Evolutionary conservation across 2,888 invertebrate genomes (phyloP), one percentile per base, ranked within the genome.

Genomic region (Pollenia angustigena): DNA sequence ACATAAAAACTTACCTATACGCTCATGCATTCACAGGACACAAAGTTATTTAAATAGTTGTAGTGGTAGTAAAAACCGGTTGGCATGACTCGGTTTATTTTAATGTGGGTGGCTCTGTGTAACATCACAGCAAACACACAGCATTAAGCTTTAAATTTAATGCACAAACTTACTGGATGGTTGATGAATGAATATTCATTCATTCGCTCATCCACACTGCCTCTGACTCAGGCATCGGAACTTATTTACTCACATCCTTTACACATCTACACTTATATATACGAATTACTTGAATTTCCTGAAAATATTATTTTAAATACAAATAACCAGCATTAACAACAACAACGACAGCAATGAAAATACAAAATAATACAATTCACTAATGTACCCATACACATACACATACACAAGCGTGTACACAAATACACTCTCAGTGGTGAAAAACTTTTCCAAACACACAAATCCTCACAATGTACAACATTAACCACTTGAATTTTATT

Each of bases 261-360:
- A 8, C 6, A 48, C 64, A 46, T 23, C n/a, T 58, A 18, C 44
- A 54, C 52, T 12, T 14, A 32, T 14, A 56, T 50, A 50, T 48
- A 54, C 12, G 23, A 78, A 56, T 18, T 52, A 52, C 62, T 71
- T 79, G 42, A 84, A 74, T 69, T 69, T 69, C 50, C 80, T 71
- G 18, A 11, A 64, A 81, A 85, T 66, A 76, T 16, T 75, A 46
- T 52, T 75, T 80, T 32, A 76, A 71, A 75, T 71, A 71, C 18
- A 50, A 42, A 74, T 71, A 78, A 48, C 42, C 42, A 75, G 32
- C 60, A 69, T 75, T 69, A 68, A 48, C 48, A 42, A 32, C 46
- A 60, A 44, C 44, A 68, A 40, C 42, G 40, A 16, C 16, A 68
- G 32, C 2, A 62, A 32, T 32, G 32, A 32, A 32, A 48, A 56